Conservation (phyloP, 1,140 invertebrate species). For the Drosophila kepulauana region DNA sequence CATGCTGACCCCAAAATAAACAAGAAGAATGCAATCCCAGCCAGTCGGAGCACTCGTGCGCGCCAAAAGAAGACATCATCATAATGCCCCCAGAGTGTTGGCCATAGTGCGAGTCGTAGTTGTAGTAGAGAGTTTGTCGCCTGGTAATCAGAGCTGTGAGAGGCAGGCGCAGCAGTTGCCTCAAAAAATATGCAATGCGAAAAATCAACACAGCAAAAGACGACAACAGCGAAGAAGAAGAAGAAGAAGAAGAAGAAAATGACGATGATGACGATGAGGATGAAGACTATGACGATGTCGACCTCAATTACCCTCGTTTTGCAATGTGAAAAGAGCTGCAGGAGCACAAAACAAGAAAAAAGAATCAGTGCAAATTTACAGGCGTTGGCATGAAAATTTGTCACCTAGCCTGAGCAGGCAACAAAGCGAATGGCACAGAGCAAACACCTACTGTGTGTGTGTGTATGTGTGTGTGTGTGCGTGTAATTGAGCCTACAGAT, state of each 20-base stretch:
- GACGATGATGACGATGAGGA: constrained; percentile 34
- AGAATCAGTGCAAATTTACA: constrained; percentile 77
- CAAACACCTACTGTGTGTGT: constrained; percentile 56
- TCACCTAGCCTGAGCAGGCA: constrained; percentile 64
- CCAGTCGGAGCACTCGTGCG: constrained; percentile 65
- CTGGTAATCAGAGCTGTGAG: constrained; percentile 36
- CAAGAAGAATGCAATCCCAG: constrained; percentile 62
- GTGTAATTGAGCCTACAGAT: constrained; percentile 77
- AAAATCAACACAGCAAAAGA: constrained; percentile 75
- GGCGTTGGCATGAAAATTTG: constrained; percentile 82
- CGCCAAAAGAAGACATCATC: constrained; percentile 70
- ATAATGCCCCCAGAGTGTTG: constrained; percentile 62
- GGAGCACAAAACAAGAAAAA: constrained; percentile 25
- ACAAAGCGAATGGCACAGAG: constrained; percentile 51
- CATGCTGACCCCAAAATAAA: constrained; percentile 81
- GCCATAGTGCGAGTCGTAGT: constrained; percentile 1
- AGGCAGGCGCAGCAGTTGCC: constrained; percentile 54
- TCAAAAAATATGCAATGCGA: constrained; percentile 79
- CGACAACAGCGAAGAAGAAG: constrained; percentile 25
- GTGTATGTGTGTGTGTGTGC: neutral
- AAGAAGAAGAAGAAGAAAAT: constrained; percentile 6
- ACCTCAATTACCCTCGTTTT: constrained; percentile 82
- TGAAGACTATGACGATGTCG: constrained; percentile 52
- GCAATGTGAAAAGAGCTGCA: constrained; percentile 51
- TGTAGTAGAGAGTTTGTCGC: constrained; percentile 24